A percentile compares a stretch with the other conserved stretches of the same genome.
phyloP scores from a whole-genome alignment of 1,140 invertebrate species.

The Drosophila pseudoobscura region DNA sequence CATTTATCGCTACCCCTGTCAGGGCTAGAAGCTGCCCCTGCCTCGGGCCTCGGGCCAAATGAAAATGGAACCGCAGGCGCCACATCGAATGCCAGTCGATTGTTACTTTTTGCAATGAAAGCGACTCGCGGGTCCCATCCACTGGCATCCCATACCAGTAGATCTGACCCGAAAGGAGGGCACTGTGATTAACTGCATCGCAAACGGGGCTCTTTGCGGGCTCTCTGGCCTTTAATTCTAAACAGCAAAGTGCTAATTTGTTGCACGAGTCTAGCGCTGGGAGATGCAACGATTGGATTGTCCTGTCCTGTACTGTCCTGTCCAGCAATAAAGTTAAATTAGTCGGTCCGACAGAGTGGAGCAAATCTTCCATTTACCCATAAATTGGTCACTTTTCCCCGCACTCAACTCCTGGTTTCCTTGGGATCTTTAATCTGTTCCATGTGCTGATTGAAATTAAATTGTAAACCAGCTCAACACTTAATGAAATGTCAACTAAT shows the following conservation, averaged over 20 bases:
- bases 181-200: constrained; percentile 66
- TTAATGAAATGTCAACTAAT: neutral
- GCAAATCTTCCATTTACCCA: constrained; percentile 2
- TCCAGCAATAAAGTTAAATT: constrained; percentile 21
- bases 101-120: constrained; percentile 40
- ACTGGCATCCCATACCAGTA: constrained; percentile 19
- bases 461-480: constrained; percentile 33
- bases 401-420: neutral
- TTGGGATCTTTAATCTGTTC: constrained; percentile 31
- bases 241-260: constrained; percentile 60
- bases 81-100: constrained; percentile 41
- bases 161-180: constrained; percentile 7
- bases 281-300: neutral
- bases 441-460: constrained; percentile 47
- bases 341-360: constrained; percentile 2
- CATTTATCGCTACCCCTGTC: constrained; percentile 54
- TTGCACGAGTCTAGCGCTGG: constrained; percentile 10
- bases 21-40: constrained; percentile 5
- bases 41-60: constrained; percentile 16
- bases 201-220: constrained; percentile 31
- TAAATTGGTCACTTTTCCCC: constrained; percentile 22
- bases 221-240: constrained; percentile 53
- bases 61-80: constrained; percentile 37
- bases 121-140: constrained; percentile 54
- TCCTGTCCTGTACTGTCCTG: too few relatives aligned